Evolutionary conservation across 2,113 vertebrate species (phyloP).

Genomic region (Microtus montanus): DNA sequence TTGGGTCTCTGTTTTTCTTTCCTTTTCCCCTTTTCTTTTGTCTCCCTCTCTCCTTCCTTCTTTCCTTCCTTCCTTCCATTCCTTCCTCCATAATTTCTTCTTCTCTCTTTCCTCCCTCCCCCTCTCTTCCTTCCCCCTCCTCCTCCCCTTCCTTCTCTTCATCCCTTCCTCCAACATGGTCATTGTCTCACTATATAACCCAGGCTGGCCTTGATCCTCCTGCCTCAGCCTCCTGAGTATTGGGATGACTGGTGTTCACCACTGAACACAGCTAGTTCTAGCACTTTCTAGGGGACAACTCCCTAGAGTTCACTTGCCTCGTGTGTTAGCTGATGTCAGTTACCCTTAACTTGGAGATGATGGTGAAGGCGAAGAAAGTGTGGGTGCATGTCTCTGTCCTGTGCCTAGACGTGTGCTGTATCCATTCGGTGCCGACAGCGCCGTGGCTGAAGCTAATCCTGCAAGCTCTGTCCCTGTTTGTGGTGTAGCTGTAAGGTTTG

Average conservation of each 20-base stretch:
- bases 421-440: fast-evolving
- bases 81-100: no score
- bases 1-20: background rate
- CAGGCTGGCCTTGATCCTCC: background rate
- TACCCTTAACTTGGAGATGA: background rate
- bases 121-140: no score
- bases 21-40: background rate
- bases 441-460: fast-evolving
- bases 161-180: background rate
- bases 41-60: no score
- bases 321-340: background rate
- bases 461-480: background rate
- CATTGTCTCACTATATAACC: background rate
- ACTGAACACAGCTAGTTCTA: background rate
- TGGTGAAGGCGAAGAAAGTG: background rate
- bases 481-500: fast-evolving
- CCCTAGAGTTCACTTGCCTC: background rate
- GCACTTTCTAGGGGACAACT: background rate
- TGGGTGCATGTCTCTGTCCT: fast-evolving
- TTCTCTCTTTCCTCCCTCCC: no score
- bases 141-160: background rate
- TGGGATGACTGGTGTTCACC: background rate
- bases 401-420: background rate
- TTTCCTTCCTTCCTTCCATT: no score
- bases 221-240: background rate